phyloP scores from a whole-genome alignment of 2,797 vertebrate species.

The Pseudomugil gertrudae region DNA sequence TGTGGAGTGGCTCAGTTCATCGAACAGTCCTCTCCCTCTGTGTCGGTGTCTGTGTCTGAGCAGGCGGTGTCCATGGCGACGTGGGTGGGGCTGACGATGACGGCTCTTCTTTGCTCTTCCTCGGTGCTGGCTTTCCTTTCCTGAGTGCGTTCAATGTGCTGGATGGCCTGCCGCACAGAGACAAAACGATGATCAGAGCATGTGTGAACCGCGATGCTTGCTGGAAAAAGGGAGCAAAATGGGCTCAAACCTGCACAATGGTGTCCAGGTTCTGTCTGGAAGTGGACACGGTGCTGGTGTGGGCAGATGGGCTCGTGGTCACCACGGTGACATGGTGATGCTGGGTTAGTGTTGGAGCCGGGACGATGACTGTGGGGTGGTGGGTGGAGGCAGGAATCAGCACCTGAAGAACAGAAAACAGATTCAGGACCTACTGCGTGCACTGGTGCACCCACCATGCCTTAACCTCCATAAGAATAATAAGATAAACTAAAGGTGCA shows the following conservation, averaged over 20 bases:
- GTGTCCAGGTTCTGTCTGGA: constrained; percentile 99
- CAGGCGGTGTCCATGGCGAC: constrained; percentile 87
- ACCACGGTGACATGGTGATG: constrained; percentile 96
- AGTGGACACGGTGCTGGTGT: constrained; percentile 95
- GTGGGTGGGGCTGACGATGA: constrained; percentile 90
- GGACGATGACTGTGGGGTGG: constrained; percentile 97
- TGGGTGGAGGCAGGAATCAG: constrained; percentile 91
- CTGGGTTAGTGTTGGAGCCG: constrained; percentile 86
- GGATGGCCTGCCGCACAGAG: constrained; percentile 87
- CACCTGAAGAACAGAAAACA: constrained; percentile 77
- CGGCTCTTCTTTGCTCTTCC: constrained; percentile 90
- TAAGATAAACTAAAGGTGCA: not conserved
- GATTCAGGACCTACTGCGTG: not conserved
- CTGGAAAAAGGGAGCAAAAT: not conserved
- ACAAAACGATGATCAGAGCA: not conserved
- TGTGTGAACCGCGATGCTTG: too few species aligned
- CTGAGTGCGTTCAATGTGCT: constrained; percentile 97
- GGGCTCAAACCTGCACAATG: constrained; percentile 92
- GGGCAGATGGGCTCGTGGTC: constrained; percentile 92
- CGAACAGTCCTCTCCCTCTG: constrained; percentile 89
- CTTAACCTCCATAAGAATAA: not conserved
- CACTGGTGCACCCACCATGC: not conserved
- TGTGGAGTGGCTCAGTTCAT: constrained; percentile 84
- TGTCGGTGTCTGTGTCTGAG: constrained; percentile 93
- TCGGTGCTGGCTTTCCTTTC: constrained; percentile 88